These are phyloP conservation scores for Tachysurus vachellii DNA, from an alignment of 2,113 vertebrate genomes.

Conservation along the genomic window DNA sequence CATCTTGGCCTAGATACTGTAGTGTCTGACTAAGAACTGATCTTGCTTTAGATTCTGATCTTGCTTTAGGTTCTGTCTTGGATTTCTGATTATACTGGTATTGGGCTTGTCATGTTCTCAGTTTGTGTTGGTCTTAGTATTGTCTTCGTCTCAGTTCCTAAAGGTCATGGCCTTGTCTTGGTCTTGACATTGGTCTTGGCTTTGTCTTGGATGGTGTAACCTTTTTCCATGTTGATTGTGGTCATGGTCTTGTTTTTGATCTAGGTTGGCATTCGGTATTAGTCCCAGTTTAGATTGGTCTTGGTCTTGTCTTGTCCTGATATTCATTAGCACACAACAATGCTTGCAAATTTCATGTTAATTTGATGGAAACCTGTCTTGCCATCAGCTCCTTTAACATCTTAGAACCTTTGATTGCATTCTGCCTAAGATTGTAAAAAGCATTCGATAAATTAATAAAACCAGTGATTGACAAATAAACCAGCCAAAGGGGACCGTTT, in stretches of 20 bases:
- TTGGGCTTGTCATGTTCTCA: not conserved
- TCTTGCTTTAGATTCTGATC: too few species aligned
- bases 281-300: not conserved
- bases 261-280: not conserved
- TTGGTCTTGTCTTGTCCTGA: not conserved
- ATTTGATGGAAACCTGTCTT: not conserved
- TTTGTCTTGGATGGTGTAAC: not conserved
- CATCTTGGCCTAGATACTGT: too few species aligned
- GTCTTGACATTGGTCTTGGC: not conserved
- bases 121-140: not conserved
- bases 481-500: slow-evolving; percentile 20
- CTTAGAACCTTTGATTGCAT: not conserved
- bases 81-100: not conserved
- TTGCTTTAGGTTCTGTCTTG: not conserved
- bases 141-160: not conserved
- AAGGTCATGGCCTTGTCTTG: not conserved
- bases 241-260: not conserved
- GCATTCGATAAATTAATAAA: slow-evolving; percentile 3
- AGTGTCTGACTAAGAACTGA: not conserved
- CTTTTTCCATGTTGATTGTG: not conserved
- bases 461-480: slow-evolving; percentile 18
- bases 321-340: not conserved
- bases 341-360: not conserved
- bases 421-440: not conserved
- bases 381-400: not conserved